These are phyloP conservation scores for Phycodurus eques DNA, from an alignment of 2,113 vertebrate species.

Conservation along the genomic window DNA sequence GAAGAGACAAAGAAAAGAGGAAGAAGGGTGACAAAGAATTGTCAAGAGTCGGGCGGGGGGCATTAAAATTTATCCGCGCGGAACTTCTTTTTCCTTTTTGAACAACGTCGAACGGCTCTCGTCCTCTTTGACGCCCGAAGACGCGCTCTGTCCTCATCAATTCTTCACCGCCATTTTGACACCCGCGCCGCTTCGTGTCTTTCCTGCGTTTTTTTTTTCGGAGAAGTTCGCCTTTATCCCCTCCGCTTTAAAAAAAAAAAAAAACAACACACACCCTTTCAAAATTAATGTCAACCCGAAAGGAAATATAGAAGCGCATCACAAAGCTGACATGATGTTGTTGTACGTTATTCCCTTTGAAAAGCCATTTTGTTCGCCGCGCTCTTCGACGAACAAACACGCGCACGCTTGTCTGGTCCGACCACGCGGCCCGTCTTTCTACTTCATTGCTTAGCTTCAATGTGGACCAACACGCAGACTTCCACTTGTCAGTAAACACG, in stretches of 20 bases:
- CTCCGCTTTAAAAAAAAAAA: not conserved
- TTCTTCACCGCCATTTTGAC: slow-evolving; percentile 78
- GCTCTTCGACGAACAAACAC: slow-evolving; percentile 57
- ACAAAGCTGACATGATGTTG: slow-evolving; percentile 70
- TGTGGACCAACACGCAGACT: slow-evolving; percentile 7
- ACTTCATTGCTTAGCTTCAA: slow-evolving; percentile 19
- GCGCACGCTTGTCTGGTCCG: slow-evolving; percentile 41
- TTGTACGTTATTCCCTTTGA: slow-evolving; percentile 76
- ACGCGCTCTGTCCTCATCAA: slow-evolving; percentile 79
- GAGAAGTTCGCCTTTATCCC: slow-evolving; percentile 44
- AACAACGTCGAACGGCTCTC: slow-evolving; percentile 69
- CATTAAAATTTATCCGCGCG: slow-evolving; percentile 95
- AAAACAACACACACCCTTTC: slow-evolving; percentile 51
- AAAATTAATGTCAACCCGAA: slow-evolving; percentile 66
- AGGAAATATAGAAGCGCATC: slow-evolving; percentile 68
- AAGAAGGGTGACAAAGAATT: slow-evolving; percentile 75
- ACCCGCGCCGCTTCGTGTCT: slow-evolving; percentile 60
- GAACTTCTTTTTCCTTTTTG: slow-evolving; percentile 79
- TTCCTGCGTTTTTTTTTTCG: slow-evolving; percentile 45
- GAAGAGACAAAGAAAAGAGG: slow-evolving; percentile 24
- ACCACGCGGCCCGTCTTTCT: slow-evolving; percentile 31
- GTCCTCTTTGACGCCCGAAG: slow-evolving; percentile 64
- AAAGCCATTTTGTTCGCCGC: slow-evolving; percentile 67
- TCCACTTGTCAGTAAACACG: no score
- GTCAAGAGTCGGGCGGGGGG: slow-evolving; percentile 61